Conservation (phyloP, 1,140 invertebrate genomes). For the Chelonus insularis region DNA sequence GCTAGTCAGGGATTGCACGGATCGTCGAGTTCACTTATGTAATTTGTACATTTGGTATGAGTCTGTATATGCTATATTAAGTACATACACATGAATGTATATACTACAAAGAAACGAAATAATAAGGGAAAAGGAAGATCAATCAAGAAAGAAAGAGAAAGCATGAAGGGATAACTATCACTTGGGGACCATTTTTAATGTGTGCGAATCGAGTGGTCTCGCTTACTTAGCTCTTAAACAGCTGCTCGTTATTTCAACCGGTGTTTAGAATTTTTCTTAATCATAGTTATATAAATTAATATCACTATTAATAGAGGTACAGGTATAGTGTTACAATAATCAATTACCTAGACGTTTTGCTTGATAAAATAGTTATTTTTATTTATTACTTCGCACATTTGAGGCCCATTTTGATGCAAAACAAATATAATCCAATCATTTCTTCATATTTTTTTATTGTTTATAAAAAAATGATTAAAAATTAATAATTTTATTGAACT, state of each 20-base stretch:
- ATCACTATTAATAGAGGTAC: too few relatives aligned
- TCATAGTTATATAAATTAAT: neutral
- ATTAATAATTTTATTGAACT: too few relatives aligned
- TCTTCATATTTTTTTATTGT: too few relatives aligned
- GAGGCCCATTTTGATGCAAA: too few relatives aligned
- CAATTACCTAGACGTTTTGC: too few relatives aligned
- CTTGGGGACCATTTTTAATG: slow-evolving; percentile 46
- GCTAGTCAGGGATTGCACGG: slow-evolving; percentile 11
- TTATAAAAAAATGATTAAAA: too few relatives aligned
- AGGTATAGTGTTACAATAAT: neutral
- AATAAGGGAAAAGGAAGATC: slow-evolving; percentile 17
- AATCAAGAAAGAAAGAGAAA: slow-evolving; percentile 21
- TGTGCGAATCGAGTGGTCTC: slow-evolving; percentile 41
- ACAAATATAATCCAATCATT: too few relatives aligned
- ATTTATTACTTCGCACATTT: too few relatives aligned
- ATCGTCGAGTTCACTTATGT: slow-evolving; percentile 28
- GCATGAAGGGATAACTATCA: slow-evolving; percentile 41
- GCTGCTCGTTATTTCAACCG: slow-evolving; percentile 40
- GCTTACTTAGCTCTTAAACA: slow-evolving; percentile 41
- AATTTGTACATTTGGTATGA: slow-evolving; percentile 40
- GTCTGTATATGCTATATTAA: neutral
- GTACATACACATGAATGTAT: slow-evolving; percentile 1
- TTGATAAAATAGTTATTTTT: neutral
- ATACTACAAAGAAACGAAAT: neutral
- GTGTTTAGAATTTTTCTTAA: neutral